phyloP scores from a whole-genome alignment of 1,140 invertebrate genomes.

The Leptinotarsa texana region DNA sequence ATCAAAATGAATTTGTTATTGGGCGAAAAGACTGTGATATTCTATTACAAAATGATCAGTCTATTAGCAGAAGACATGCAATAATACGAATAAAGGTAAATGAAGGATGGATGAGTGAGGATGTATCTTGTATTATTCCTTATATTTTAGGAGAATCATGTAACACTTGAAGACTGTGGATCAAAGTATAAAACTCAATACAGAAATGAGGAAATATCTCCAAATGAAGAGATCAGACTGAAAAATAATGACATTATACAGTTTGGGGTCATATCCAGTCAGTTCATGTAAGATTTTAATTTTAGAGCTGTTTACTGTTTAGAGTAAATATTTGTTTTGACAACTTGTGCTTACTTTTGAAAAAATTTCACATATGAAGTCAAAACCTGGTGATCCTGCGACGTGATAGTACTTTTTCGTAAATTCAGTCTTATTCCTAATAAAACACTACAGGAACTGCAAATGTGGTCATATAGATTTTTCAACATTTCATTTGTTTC shows the following conservation, averaged over 20 bases:
- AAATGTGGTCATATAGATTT: no score
- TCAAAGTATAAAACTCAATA: conserved; percentile 63
- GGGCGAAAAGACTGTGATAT: conserved; percentile 44
- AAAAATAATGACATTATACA: conserved; percentile 57
- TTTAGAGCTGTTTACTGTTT: no score
- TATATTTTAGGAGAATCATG: conserved; percentile 38
- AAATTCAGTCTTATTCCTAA: no score
- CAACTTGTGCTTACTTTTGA: no score
- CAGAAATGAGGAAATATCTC: conserved; percentile 53
- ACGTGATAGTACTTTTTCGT: no score
- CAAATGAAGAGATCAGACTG: conserved; percentile 47
- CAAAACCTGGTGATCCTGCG: no score
- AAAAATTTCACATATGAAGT: neutral
- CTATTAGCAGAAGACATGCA: conserved; percentile 44
- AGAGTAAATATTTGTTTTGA: no score
- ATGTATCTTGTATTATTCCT: neutral
- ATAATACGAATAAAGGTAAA: conserved; percentile 35
- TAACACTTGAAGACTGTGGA: conserved; percentile 57
- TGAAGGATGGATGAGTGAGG: neutral
- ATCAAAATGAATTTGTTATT: conserved; percentile 31
- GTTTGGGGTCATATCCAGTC: conserved; percentile 60
- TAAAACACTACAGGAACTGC: no score
- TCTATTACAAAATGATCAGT: conserved; percentile 36
- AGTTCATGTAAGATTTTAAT: conserved; percentile 35
- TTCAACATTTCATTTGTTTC: no score